Base-by-base conservation (phyloP, 2,888 invertebrate species). In the Oxytorus armatus region DNA sequence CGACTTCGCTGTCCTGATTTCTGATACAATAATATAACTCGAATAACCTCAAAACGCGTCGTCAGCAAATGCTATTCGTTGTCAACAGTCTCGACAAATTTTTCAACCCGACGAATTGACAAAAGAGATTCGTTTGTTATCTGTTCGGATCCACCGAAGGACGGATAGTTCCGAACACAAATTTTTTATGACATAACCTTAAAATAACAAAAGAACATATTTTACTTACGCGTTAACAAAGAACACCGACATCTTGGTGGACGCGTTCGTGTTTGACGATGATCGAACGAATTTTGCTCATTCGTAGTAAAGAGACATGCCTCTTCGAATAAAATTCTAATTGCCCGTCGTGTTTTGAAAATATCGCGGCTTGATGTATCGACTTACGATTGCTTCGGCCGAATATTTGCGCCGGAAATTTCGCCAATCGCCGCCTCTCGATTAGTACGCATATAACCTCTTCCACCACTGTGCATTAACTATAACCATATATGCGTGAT, bases 181-280 rank as follows among this genome's bases (percentile, higher is more conserved):
- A 10, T 42, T 25, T 16, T n/a, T 16, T 3, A 42, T 18, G 82
- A 85, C 84, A 87, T 91, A 90, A 90, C 90, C 90, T 90, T 82
- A 79, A 65, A 65, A 68, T 61, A 82, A 87, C 88, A 83, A 83
- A 83, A 88, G 77, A 16, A 53, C 44, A 21, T 25, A 55, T 69
- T 65, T 85, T 93, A 95, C 95, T 95, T 94, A 95, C 95, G 95
- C 92, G 92, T 95, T 95, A 87, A 95, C 94, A 91, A 95, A 95
- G 92, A 95, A 95, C 87, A 95, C 94, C 85, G 95, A 95, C 94
- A 95, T 95, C 91, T 93, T 93, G 93, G 89, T 16, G 8, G 14
- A 33, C 33, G 16, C 14, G 51, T 4, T 14, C 16, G 16, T 14
- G 2, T 16, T 23, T 4, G 23, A n/a, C 11, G 23, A 7, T 21